Percentiles rank a stretch among this genome's conserved stretches.
Evolutionary conservation across 2,888 invertebrate species (phyloP).

Genomic region (Oxycera nigricornis): DNA sequence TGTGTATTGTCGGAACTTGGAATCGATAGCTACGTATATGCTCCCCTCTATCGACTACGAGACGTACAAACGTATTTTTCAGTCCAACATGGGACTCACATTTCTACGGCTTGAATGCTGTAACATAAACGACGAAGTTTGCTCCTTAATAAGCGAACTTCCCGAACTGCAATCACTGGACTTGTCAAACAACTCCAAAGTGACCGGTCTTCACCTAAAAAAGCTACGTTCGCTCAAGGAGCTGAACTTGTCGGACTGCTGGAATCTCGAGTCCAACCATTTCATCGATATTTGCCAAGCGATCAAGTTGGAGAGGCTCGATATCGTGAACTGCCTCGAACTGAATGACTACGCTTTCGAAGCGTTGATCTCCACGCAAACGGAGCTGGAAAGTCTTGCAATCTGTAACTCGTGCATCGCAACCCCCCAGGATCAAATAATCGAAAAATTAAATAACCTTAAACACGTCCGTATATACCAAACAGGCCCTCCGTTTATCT

Average conservation of each 20-base stretch:
- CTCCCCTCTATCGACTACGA: conserved; percentile 24
- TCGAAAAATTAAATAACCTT: background rate
- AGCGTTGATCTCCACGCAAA: conserved; percentile 27
- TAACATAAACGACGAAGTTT: conserved; percentile 33
- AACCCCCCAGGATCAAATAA: background rate
- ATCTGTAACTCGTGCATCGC: conserved; percentile 21
- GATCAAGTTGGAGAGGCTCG: conserved; percentile 40
- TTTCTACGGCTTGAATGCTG: conserved; percentile 40
- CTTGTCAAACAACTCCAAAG: conserved; percentile 41
- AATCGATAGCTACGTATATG: conserved; percentile 32
- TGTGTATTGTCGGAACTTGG: conserved; percentile 43
- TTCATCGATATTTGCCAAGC: conserved; percentile 42
- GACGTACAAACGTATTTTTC: conserved; percentile 16
- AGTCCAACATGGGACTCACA: conserved; percentile 16
- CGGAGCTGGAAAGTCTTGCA: conserved; percentile 36
- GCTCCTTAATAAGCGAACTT: conserved; percentile 2
- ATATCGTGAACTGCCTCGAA: conserved; percentile 43
- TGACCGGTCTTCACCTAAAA: conserved; percentile 43
- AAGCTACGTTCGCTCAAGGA: conserved; percentile 38
- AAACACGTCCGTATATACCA: conserved; percentile 23
- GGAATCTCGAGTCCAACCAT: conserved; percentile 38
- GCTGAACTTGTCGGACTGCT: conserved; percentile 44
- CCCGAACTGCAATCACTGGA: conserved; percentile 39
- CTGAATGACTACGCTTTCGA: conserved; percentile 33
- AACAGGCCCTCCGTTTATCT: background rate